Evolutionary conservation across 2,888 invertebrate species (phyloP).

Genomic region (Tribolium freemani): DNA sequence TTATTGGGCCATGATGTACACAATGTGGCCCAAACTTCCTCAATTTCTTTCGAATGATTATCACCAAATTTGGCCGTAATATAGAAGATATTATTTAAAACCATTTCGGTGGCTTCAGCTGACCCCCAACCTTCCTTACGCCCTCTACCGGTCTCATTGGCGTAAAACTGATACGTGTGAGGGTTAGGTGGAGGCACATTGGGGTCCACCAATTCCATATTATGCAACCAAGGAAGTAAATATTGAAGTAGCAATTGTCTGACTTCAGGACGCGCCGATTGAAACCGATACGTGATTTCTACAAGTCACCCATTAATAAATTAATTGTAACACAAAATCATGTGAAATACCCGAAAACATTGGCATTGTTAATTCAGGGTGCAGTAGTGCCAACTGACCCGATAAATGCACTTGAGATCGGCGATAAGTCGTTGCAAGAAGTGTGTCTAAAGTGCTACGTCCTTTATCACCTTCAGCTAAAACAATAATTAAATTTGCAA

Average conservation of each 20-base stretch:
- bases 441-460: constrained; percentile 86
- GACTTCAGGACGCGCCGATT: constrained; percentile 94
- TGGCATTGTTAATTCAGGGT: constrained; percentile 98
- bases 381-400: constrained; percentile 91
- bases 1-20: constrained; percentile 98
- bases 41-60: constrained; percentile 95
- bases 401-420: constrained; percentile 94
- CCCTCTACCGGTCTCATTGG: constrained; percentile 73
- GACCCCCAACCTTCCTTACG: constrained; percentile 97
- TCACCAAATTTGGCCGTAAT: constrained; percentile 98
- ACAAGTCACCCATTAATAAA: not conserved
- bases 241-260: constrained; percentile 92
- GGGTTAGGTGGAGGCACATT: constrained; percentile 93
- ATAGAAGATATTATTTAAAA: constrained; percentile 98
- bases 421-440: constrained; percentile 90
- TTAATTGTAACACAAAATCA: not conserved
- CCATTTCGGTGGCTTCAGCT: constrained; percentile 99
- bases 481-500: constrained; percentile 30
- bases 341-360: constrained; percentile 92
- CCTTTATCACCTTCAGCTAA: constrained; percentile 73
- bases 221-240: constrained; percentile 96
- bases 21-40: constrained; percentile 95
- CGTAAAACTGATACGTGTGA: constrained; percentile 82
- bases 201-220: constrained; percentile 98
- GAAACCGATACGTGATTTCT: constrained; percentile 98